Conservation (phyloP, 2,888 invertebrate genomes). For the Cyrtodaria siliqua region DNA sequence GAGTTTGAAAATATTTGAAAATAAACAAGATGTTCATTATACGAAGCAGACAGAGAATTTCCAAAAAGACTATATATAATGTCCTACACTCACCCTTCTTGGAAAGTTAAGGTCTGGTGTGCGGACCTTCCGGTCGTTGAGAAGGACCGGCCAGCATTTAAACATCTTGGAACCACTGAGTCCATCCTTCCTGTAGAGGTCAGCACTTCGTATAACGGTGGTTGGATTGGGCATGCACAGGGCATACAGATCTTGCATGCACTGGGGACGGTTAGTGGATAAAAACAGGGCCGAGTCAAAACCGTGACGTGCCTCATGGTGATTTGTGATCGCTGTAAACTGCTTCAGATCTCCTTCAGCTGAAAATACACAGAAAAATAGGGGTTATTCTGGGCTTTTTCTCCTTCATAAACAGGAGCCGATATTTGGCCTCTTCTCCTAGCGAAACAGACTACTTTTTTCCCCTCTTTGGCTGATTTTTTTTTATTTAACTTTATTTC, state of each 20-base stretch:
- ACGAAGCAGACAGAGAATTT: background rate
- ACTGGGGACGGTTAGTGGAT: constrained; percentile 91
- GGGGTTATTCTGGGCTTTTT: no score
- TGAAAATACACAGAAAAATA: constrained; percentile 87
- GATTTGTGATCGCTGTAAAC: constrained; percentile 89
- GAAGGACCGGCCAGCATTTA: constrained; percentile 79
- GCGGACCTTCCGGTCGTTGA: constrained; percentile 72
- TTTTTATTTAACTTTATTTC: no score
- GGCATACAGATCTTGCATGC: constrained; percentile 92
- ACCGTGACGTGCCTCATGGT: constrained; percentile 90
- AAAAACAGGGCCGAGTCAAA: constrained; percentile 92
- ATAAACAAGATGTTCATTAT: background rate
- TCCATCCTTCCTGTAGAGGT: constrained; percentile 79
- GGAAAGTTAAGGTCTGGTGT: constrained; percentile 76
- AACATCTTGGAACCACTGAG: constrained; percentile 76
- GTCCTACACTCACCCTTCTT: constrained; percentile 61
- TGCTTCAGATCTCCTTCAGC: constrained; percentile 96
- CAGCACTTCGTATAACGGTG: constrained; percentile 75
- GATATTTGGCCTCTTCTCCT: no score
- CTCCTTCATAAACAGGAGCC: no score
- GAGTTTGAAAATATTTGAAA: no score
- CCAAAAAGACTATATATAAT: background rate
- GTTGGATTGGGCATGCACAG: constrained; percentile 89
- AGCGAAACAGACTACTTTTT: no score
- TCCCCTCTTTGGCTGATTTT: no score